These are phyloP conservation scores for Gymnoscopelus microlampas DNA, from an alignment of 2,797 vertebrate species.

Conservation along the genomic window DNA sequence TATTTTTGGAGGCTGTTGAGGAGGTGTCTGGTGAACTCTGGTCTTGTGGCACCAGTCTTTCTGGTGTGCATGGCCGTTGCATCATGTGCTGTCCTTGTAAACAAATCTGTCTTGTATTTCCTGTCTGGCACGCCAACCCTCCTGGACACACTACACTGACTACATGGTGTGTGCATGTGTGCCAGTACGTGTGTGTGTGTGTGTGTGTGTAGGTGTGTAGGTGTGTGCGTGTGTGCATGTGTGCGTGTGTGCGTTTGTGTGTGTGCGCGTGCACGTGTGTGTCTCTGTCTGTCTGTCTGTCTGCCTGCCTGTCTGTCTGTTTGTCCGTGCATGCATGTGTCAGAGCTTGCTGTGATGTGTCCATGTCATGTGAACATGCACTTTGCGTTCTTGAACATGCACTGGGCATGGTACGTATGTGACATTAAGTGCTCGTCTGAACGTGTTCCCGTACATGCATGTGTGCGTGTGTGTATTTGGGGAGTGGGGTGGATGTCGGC, in stretches of 20 bases:
- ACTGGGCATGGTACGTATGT: not conserved
- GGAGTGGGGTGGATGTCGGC: constrained; percentile 54
- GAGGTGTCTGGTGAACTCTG: constrained; percentile 56
- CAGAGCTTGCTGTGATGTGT: no score
- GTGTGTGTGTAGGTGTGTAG: constrained; percentile 20
- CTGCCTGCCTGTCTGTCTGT: not conserved
- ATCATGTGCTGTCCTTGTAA: constrained; percentile 61
- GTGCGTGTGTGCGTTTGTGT: constrained; percentile 47
- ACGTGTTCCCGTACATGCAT: constrained; percentile 11
- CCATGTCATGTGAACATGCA: no score
- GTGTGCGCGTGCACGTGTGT: constrained; percentile 18
- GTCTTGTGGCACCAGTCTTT: constrained; percentile 52
- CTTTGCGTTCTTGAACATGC: no score
- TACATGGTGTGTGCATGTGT: not conserved
- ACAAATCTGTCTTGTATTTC: constrained; percentile 77
- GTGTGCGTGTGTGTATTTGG: constrained; percentile 56
- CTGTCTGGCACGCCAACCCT: constrained; percentile 59
- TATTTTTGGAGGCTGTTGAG: constrained; percentile 12
- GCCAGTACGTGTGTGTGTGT: not conserved
- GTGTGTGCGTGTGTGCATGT: constrained; percentile 16
- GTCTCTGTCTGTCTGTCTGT: not conserved
- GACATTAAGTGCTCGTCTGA: constrained; percentile 23
- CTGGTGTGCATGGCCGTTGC: constrained; percentile 50
- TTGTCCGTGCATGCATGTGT: no score
- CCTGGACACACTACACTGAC: constrained; percentile 34